Base-by-base conservation (phyloP, 2,888 invertebrate species). In the Timema podura region DNA sequence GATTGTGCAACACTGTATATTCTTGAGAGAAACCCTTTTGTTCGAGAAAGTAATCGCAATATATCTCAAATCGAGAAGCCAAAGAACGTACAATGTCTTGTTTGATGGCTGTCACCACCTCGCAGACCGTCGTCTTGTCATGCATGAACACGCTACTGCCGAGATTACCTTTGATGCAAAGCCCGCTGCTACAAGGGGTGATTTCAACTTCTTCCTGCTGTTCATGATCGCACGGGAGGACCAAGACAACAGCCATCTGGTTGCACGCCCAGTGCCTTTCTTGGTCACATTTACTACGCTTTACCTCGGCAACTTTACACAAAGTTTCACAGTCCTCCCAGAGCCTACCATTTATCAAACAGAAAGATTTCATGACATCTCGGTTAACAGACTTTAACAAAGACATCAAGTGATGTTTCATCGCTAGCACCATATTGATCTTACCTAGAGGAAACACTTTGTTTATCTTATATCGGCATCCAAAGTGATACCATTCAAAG, bases 31-130 rank as follows among this genome's bases (percentile, higher is more conserved):
- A 10, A 13, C 11, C 16, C 11, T 13, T 30, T 79, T 93, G 93
- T 81, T 93, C 93, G 75, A 94, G 91, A 68, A 96, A 83, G 70
- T 95, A 95, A 81, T 96, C 96, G 85, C 94, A 95, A 79, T 96
- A 93, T 86, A 96, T 91, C 77, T 95, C 94, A 78, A 96, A 88
- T 73, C 96, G 85, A 11, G 95, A 90, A 11, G 91, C 88, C 70
- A 96, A 82, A 68, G 96, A 96, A 71, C 96, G 85, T 74, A 95
- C 84, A 45, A 96, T 88, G 78, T 97, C 96, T 79, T 91, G 88
- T 77, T 90, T 90, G 11, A 96, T 85, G 44, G 92, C 91, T 76
- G 79, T 74, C 45, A 89, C 86, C 0, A 91, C 91, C 78, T 92
- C 91, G 65, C 83, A 83, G 47, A 94, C 86, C 3, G 89, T 90